Evolutionary conservation across 2,797 vertebrate species (phyloP).

Genomic region (Melanogrammus aeglefinus): DNA sequence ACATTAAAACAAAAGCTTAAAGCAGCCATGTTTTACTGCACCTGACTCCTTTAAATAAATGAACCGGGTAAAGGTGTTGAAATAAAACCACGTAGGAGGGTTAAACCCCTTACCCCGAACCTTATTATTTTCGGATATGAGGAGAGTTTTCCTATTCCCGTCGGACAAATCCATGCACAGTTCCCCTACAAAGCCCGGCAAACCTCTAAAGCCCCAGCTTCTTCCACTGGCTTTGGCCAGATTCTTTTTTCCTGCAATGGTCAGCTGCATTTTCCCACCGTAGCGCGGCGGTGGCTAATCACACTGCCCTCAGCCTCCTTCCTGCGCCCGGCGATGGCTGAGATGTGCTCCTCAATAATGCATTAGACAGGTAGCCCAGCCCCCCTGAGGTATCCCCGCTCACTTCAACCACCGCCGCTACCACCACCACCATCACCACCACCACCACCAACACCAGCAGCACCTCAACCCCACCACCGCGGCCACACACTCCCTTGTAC

Average conservation of each 20-base stretch:
- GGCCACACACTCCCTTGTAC: conserved; percentile 13
- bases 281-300: conserved; percentile 64
- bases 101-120: too few species aligned
- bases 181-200: conserved; percentile 20
- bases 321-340: conserved; percentile 67
- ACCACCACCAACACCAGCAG: background rate
- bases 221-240: conserved; percentile 33
- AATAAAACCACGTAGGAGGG: too few species aligned
- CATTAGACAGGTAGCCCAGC: conserved; percentile 70
- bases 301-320: conserved; percentile 68
- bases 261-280: conserved; percentile 62
- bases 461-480: background rate
- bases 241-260: conserved; percentile 55
- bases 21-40: too few species aligned
- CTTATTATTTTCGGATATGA: background rate
- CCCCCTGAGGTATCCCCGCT: conserved; percentile 60
- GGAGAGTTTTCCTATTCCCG: conserved; percentile 38
- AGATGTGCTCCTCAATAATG: conserved; percentile 78
- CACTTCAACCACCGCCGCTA: background rate
- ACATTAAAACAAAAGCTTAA: too few species aligned
- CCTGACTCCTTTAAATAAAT: too few species aligned
- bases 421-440: conserved; percentile 5
- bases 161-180: conserved; percentile 35
- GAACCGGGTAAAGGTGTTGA: too few species aligned
- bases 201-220: conserved; percentile 16